These are phyloP conservation scores for Ceryle rudis DNA, from an alignment of 2,797 vertebrate genomes.

Conservation along the genomic window DNA sequence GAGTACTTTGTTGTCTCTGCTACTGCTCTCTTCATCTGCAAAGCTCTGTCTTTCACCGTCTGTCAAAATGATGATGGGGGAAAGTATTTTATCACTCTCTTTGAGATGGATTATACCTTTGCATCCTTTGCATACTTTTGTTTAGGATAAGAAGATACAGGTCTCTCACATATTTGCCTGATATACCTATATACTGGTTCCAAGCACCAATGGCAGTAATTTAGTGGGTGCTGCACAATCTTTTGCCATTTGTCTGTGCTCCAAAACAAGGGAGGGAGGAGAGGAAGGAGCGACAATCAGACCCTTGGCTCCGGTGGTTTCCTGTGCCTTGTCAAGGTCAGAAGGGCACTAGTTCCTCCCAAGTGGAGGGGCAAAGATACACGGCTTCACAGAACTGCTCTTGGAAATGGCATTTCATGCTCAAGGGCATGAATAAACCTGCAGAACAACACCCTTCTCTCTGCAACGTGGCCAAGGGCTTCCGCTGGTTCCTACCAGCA, in stretches of 20 bases:
- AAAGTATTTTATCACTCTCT: neutral
- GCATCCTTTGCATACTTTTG: neutral
- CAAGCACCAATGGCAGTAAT: neutral
- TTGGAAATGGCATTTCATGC: neutral
- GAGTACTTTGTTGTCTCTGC: neutral
- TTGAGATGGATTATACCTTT: neutral
- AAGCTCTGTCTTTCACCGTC: neutral
- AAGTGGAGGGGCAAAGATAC: neutral
- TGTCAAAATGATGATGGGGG: neutral
- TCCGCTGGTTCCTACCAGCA: neutral
- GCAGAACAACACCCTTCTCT: neutral
- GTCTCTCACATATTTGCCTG: neutral
- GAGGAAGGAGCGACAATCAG: neutral
- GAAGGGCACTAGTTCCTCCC: constrained; percentile 21
- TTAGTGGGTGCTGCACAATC: neutral
- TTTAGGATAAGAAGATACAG: neutral
- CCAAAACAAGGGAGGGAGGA: neutral
- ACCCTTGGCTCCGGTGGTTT: constrained; percentile 9
- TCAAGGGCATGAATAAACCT: neutral
- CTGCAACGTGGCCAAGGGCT: neutral
- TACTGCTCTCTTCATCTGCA: neutral
- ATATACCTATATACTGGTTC: neutral
- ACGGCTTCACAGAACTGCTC: neutral
- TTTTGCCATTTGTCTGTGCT: neutral
- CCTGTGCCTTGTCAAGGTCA: constrained; percentile 39